Conservation (phyloP, 2,888 invertebrate genomes). For the Melangyna quadrimaculata region DNA sequence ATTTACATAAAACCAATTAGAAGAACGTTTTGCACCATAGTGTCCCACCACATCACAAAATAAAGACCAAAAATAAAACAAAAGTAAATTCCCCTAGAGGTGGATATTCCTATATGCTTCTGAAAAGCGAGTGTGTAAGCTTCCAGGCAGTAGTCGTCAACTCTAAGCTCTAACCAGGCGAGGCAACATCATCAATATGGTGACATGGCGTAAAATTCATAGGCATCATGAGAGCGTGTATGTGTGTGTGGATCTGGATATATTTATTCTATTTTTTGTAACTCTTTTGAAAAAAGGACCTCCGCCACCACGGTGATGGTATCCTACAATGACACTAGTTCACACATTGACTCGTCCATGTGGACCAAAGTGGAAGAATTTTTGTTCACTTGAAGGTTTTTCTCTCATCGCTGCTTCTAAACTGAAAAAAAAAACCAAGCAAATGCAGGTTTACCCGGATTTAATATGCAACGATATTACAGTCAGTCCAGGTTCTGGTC, state of each 20-base stretch:
- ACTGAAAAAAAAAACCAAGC: conserved; percentile 4
- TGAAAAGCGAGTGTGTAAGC: neutral
- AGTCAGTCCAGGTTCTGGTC: no score
- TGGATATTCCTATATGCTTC: neutral
- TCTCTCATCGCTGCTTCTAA: neutral
- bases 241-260: neutral
- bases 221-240: conserved; percentile 11
- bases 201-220: conserved; percentile 62
- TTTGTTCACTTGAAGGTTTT: conserved; percentile 61
- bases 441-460: conserved; percentile 16
- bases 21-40: conserved; percentile 59
- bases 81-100: conserved; percentile 31
- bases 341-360: conserved; percentile 28
- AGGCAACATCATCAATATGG: conserved; percentile 57
- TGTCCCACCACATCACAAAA: neutral
- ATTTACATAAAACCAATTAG: conserved; percentile 72
- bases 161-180: no score
- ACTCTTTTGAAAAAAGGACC: conserved; percentile 29
- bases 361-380: conserved; percentile 44
- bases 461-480: conserved; percentile 18
- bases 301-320: neutral
- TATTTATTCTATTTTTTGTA: conserved; percentile 5
- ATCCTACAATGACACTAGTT: conserved; percentile 51
- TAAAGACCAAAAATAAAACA: conserved; percentile 23
- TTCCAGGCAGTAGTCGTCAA: conserved; percentile 1